A percentile compares a stretch with the other conserved stretches of the same genome.
phyloP scores from a whole-genome alignment of 2,888 invertebrate genomes.

The Eueremaeus valkanovi region DNA sequence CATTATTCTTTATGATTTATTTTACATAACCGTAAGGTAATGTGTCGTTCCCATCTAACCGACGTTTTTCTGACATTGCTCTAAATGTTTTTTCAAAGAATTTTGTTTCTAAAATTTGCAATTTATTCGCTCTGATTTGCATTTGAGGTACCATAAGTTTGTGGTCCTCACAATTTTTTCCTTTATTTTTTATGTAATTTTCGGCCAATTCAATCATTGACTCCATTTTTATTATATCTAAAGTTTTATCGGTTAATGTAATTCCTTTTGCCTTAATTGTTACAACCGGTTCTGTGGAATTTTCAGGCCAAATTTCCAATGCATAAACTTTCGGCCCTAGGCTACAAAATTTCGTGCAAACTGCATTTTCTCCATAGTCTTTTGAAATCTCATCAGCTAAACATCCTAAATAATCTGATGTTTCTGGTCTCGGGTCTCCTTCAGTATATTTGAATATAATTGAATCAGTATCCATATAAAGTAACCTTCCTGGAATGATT shows the following conservation, averaged over 20 bases:
- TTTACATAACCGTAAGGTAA: constrained; percentile 14
- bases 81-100: constrained; percentile 24
- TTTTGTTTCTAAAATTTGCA: constrained; percentile 26
- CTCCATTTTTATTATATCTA: constrained; percentile 15
- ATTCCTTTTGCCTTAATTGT: constrained; percentile 25
- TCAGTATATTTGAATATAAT: constrained; percentile 48
- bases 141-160: neutral
- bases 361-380: constrained; percentile 47
- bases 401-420: constrained; percentile 50
- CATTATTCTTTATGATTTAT: neutral
- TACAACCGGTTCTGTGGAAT: neutral
- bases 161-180: neutral
- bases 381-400: constrained; percentile 51
- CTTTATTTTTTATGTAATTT: neutral
- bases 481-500: constrained; percentile 44
- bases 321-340: constrained; percentile 52
- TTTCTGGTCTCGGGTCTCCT: constrained; percentile 1
- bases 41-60: neutral
- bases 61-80: constrained; percentile 27
- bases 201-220: constrained; percentile 7
- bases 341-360: constrained; percentile 50
- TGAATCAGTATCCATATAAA: constrained; percentile 53
- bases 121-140: neutral
- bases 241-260: constrained; percentile 10
- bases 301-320: constrained; percentile 45